phyloP scores from a whole-genome alignment of 2,797 vertebrate genomes.

The Xenops minutus region DNA sequence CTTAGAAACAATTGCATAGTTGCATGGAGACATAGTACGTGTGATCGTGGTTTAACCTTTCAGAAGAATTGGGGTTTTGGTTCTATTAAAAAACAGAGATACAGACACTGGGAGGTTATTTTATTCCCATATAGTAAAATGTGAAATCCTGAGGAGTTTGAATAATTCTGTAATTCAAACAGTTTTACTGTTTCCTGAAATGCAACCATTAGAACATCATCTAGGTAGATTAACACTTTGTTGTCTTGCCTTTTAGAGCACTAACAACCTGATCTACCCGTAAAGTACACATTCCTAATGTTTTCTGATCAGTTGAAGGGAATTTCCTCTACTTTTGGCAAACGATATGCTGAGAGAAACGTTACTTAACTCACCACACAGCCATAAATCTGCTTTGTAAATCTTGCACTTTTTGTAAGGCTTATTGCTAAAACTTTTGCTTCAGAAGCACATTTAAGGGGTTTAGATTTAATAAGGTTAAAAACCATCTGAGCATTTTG shows the following conservation, averaged over 20 bases:
- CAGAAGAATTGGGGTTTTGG: not conserved
- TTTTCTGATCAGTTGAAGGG: not conserved
- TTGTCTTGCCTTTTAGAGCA: not conserved
- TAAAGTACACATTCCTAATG: not conserved
- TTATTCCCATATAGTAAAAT: not conserved
- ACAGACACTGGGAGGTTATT: not conserved
- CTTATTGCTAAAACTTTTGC: conserved; percentile 58
- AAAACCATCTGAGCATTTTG: conserved; percentile 52
- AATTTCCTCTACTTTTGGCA: conserved; percentile 46
- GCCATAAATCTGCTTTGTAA: conserved; percentile 45
- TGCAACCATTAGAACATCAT: not conserved
- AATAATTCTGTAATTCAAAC: not conserved
- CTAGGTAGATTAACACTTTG: not conserved
- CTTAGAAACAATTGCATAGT: not conserved
- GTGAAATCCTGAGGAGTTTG: not conserved
- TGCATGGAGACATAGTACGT: not conserved
- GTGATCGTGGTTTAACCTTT: not conserved
- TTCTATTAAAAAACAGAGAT: not conserved
- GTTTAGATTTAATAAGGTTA: conserved; percentile 60
- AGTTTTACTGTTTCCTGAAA: conserved; percentile 17
- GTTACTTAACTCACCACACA: not conserved
- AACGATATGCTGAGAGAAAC: not conserved
- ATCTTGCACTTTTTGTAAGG: conserved; percentile 32
- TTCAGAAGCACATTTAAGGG: conserved; percentile 53
- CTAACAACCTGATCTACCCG: not conserved